phyloP scores from a whole-genome alignment of 2,797 vertebrate genomes.

The Gymnothorax javanicus region DNA sequence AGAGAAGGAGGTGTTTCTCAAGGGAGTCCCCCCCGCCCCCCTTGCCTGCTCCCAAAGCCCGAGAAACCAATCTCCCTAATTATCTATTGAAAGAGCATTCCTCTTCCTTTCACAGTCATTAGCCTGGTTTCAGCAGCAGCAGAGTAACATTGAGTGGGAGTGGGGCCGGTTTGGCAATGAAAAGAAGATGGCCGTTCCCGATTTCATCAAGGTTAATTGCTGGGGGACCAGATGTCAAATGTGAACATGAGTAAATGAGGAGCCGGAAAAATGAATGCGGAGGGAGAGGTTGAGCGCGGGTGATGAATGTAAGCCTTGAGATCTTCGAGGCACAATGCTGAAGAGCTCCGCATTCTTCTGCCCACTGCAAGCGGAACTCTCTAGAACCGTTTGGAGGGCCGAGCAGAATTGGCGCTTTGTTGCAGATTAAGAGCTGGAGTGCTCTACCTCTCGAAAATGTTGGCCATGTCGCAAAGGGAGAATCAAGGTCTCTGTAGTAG shows the following conservation, averaged over 20 bases:
- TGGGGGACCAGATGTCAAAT: slow-evolving; percentile 64
- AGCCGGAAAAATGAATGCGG: not conserved
- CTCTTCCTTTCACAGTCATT: slow-evolving; percentile 74
- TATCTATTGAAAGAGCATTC: slow-evolving; percentile 83
- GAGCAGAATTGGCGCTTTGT: not conserved
- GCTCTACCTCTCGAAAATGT: not conserved
- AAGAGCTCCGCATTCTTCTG: slow-evolving; percentile 28
- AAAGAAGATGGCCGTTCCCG: slow-evolving; percentile 51
- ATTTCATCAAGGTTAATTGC: slow-evolving; percentile 72
- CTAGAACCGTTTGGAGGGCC: not conserved
- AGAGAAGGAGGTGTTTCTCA: slow-evolving; percentile 81
- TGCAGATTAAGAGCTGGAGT: not conserved
- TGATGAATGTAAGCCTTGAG: slow-evolving; percentile 60
- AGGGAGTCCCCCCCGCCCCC: slow-evolving; percentile 76
- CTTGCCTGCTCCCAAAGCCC: slow-evolving; percentile 73
- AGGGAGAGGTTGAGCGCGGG: slow-evolving; percentile 59
- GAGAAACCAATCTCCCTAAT: slow-evolving; percentile 94
- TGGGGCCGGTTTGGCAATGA: slow-evolving; percentile 35
- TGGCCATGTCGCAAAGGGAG: not conserved
- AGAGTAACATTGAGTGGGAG: slow-evolving; percentile 72
- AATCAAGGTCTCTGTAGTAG: not conserved
- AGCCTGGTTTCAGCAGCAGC: slow-evolving; percentile 74
- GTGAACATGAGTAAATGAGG: slow-evolving; percentile 61
- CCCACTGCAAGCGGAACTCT: slow-evolving; percentile 34
- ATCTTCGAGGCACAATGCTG: slow-evolving; percentile 30